Evolutionary conservation across 2,888 invertebrate species (phyloP).

Genomic region (Apamea monoglypha): DNA sequence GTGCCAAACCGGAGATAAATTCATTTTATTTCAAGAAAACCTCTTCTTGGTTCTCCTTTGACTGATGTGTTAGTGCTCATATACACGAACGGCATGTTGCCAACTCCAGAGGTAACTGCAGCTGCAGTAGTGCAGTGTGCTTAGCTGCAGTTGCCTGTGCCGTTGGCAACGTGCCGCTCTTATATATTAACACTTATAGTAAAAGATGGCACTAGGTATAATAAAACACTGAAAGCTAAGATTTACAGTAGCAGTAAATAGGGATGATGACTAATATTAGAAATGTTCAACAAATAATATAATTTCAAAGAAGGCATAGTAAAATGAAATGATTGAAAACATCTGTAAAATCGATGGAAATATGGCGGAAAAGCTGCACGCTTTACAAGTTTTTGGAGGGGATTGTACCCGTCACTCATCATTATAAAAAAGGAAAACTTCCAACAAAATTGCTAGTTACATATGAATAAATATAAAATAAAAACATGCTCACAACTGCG

Average conservation of each 20-base stretch:
- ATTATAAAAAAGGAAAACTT: not conserved
- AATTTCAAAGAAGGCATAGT: too few relatives aligned
- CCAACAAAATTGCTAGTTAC: not conserved
- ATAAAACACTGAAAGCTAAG: not conserved
- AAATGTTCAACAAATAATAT: too few relatives aligned
- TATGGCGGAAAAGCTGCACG: too few relatives aligned
- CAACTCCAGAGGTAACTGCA: not conserved
- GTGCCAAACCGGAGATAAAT: not conserved
- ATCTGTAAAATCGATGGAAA: too few relatives aligned
- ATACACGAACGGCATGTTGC: not conserved
- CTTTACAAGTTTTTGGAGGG: too few relatives aligned
- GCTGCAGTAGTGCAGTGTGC: too few relatives aligned
- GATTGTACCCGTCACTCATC: too few relatives aligned
- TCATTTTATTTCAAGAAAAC: not conserved
- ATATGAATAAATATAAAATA: not conserved
- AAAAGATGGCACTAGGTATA: not conserved
- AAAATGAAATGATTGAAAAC: too few relatives aligned
- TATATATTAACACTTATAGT: not conserved
- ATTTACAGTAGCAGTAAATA: not conserved
- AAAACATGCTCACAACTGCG: conserved; percentile 6
- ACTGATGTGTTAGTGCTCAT: not conserved
- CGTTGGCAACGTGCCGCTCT: not conserved
- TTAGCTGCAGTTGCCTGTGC: not conserved
- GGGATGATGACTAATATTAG: too few relatives aligned
- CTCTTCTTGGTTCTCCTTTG: not conserved